Conservation (phyloP, 2,113 vertebrate genomes). For the Potamarius usumacintae region DNA sequence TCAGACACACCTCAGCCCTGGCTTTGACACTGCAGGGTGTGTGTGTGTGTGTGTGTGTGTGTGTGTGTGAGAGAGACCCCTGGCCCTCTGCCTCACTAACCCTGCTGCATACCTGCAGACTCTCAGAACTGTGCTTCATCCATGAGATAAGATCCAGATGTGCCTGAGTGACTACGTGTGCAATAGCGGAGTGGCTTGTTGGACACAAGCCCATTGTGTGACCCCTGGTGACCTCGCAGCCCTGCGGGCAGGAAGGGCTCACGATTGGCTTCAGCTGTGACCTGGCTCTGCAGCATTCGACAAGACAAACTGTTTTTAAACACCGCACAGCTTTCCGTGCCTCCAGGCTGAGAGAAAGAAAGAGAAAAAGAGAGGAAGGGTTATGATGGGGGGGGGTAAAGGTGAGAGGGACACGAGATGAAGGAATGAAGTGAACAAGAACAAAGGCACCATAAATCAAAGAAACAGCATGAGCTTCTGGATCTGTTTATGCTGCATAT, state of each 20-base stretch:
- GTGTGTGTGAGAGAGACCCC: constrained; percentile 60
- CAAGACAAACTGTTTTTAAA: constrained; percentile 80
- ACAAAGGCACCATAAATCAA: constrained; percentile 40
- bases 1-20: constrained; percentile 33
- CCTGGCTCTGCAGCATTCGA: constrained; percentile 66
- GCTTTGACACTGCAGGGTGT: constrained; percentile 46
- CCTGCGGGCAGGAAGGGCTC: constrained; percentile 74
- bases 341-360: constrained; percentile 6
- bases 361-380: background rate
- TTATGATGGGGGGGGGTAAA: constrained; percentile 1
- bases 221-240: constrained; percentile 72
- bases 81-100: constrained; percentile 42
- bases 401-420: constrained; percentile 28
- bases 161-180: constrained; percentile 61
- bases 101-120: constrained; percentile 61
- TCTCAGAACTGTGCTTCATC: constrained; percentile 64
- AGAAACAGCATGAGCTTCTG: constrained; percentile 24
- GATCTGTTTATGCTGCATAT: constrained; percentile 22
- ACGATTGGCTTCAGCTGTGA: constrained; percentile 78
- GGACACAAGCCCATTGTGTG: constrained; percentile 61
- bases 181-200: constrained; percentile 63
- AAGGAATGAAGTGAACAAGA: constrained; percentile 29
- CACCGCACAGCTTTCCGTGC: constrained; percentile 72
- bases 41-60: constrained; percentile 57
- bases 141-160: constrained; percentile 76